Base-by-base conservation (phyloP, 2,888 invertebrate genomes). In the Campopleginae sp. region DNA sequence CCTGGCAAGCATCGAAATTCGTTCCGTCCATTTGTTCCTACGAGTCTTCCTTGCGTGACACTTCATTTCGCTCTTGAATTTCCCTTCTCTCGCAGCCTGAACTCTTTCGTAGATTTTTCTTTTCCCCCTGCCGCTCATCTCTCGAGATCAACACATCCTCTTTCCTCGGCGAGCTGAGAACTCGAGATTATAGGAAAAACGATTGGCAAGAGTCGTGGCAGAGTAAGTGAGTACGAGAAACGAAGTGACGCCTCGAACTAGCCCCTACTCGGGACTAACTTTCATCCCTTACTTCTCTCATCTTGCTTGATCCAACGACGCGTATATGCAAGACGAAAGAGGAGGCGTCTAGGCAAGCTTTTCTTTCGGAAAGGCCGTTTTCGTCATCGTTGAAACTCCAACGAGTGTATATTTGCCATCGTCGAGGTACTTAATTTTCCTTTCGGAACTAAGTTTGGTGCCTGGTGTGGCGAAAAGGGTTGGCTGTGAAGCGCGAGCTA, bases 401-500 rank as follows among this genome's bases (percentile, higher is more conserved):
- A 80, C 80, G 86, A 85, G 87, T 89, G 89, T 89, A 88, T 91
- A 91, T 92, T 92, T 91, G 90, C 91, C 89, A 87, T 90, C 83
- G 87, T 88, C 87, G 89, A 89, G 89, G 90, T 92, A 93, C 92
- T 93, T 91, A 92, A 93, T 92, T 93, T 92, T 91, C 87, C 91
- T 90, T 90, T 90, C 88, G 89, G 89, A 92, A 92, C 92, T 90
- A 92, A 92, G 92, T 91, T 90, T 88, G 84, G 86, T 82, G 85
- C 54, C 72, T 80, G 83, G 61, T 65, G 82, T 58, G 51, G 38
- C 63, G 63, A 65, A 74, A 70, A 23, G 66, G 42, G 46, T 14
- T 42, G n/a, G 12, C 38, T 54, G 14, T 14, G 5, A 6, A 58
- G 54, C 65, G 51, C 54, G 51, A 81, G 31, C 44, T 23, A 74